A percentile compares a stretch with the other conserved stretches of the same genome.
phyloP scores from a whole-genome alignment of 2,888 invertebrate genomes.

The Aporophyla nigra region DNA sequence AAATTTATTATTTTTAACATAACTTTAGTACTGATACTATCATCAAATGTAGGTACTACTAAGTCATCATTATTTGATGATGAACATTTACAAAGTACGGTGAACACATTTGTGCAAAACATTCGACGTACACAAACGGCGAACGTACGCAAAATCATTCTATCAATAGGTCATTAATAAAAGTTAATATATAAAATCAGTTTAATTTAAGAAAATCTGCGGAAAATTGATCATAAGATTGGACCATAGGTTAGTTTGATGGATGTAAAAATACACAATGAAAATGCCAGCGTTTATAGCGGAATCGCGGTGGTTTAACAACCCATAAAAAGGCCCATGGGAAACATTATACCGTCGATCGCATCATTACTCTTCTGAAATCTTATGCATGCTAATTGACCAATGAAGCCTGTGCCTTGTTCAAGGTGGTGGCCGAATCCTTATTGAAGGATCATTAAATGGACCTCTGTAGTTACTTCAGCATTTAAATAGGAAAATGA shows the following conservation, averaged over 20 bases:
- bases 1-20: too few species aligned
- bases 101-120: neutral
- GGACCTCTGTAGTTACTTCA: neutral
- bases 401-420: conserved; percentile 5
- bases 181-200: neutral
- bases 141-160: neutral
- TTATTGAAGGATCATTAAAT: neutral
- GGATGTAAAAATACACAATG: conserved; percentile 1
- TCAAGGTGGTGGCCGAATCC: neutral
- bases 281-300: neutral
- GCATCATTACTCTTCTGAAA: conserved; percentile 3
- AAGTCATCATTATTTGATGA: neutral
- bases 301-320: neutral
- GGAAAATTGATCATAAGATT: neutral
- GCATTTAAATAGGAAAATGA: neutral
- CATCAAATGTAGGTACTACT: too few species aligned
- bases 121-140: neutral
- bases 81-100: neutral
- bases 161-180: neutral
- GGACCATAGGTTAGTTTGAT: neutral
- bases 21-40: too few species aligned
- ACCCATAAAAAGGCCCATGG: conserved; percentile 14
- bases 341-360: neutral
- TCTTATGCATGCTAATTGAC: conserved; percentile 22
- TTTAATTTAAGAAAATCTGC: neutral